Evolutionary conservation across 2,797 vertebrate genomes (phyloP), one percentile per base, ranked within the genome.

Genomic region (Vespertilio murinus): DNA sequence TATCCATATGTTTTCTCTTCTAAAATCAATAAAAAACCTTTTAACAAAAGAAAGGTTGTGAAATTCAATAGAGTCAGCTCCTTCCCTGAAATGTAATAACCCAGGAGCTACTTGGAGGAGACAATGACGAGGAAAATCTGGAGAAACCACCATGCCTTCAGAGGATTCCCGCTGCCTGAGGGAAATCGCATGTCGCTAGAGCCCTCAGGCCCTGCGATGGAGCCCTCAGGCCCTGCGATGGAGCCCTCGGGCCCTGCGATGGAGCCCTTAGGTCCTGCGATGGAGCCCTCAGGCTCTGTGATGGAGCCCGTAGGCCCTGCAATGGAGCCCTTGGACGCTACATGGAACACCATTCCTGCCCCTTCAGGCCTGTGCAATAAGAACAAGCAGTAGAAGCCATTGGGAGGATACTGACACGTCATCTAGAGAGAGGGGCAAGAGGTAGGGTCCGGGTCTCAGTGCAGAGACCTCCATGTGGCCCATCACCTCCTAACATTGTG

Each of bases 311-410:
- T 4, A 8, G 10, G 49, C 7, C 8, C 9, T 14, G 8, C 0
- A 33, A 59, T 22, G 22, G 20, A 75, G 8, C 70, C 20, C 61
- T n/a, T 4, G 6, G 8, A n/a, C 8, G 11, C 9, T 14, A 28
- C 0, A 7, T 56, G n/a, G 18, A 6, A 3, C 47, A 38, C 74
- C 33, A n/a, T 10, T 40, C n/a, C 73, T 49, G 13, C 16, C 40
- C 11, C 13, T 67, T 20, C 20, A 0, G 45, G 12, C 38, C 30
- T 18, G 17, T 0, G 28, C 1, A 0, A 25, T 0, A 5, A n/a
- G 23, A 10, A 30, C 0, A 16, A 78, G 42, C 4, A 13, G 61
- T 16, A 12, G 35, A 1, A 6, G 54, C 86, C 40, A 5, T 0
- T 13, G 69, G 30, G 59, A 67, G 67, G 18, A 20, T 1, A 2